Evolutionary conservation across 2,888 invertebrate species (phyloP), one percentile per base, ranked within the genome.

Genomic region (Cataglyphis livida): DNA sequence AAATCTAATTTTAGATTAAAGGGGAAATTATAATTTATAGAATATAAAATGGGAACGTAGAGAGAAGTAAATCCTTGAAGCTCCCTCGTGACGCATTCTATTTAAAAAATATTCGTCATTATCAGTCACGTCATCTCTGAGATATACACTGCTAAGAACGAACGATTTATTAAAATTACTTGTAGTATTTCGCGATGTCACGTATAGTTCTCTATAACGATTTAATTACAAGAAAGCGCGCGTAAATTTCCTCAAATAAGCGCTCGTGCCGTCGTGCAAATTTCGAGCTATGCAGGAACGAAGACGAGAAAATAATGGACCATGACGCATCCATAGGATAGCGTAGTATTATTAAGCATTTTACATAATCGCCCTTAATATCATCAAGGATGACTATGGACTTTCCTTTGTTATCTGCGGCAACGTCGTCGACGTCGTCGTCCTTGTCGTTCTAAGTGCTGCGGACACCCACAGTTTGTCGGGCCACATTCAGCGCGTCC

Each of bases 361-460:
- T 89, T 86, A 86, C 82, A 85, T 91, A 92, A 91, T 90, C 91
- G 88, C 85, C 88, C 83, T 86, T 88, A 89, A 91, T 89, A 87
- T 85, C 82, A 85, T 81, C 66, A 25, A 32, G 75, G 83, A 76
- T 82, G 89, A 87, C 91, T 90, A 76, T 78, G 87, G 85, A 88
- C 89, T 90, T 89, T 87, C 89, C 88, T 86, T 90, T 90, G 90
- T 92, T 88, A 75, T 51, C 79, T 75, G 41, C 84, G 71, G 65
- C 82, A 78, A 68, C 61, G 44, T 18, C 82, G 76, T 71, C 84
- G 79, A 82, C 81, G 59, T 70, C 64, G 44, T 51, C 62, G 75
- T 74, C 75, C 57, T 75, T 66, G 74, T 84, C 64, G 79, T 73
- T 84, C 74, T 87, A 85, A 88, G 87, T 87, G 88, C 76, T 83